Conservation (phyloP, 2,797 vertebrate species). For the Steatocranus sp. region DNA sequence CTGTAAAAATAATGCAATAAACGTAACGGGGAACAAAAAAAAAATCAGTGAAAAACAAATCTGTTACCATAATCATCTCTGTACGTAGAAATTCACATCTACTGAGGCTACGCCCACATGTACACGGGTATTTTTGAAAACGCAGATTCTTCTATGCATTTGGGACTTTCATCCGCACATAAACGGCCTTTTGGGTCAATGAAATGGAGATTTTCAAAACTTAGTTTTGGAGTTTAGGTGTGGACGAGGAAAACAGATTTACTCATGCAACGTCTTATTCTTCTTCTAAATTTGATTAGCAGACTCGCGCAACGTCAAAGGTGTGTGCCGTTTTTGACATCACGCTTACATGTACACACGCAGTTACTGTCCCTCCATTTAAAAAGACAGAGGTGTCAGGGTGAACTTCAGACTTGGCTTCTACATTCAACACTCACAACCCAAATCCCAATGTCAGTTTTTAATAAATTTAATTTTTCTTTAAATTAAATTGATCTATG, state of each 20-base stretch:
- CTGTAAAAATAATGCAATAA: background rate
- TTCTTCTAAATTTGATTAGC: background rate
- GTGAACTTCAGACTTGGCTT: background rate
- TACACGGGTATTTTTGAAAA: background rate
- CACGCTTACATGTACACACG: too few species aligned
- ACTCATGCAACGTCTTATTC: rapidly evolving
- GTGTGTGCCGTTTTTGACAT: too few species aligned
- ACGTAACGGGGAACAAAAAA: rapidly evolving
- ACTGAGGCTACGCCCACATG: background rate
- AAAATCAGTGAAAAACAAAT: background rate
- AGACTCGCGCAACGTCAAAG: background rate
- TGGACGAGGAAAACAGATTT: rapidly evolving
- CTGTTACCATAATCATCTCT: background rate
- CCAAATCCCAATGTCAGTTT: too few species aligned
- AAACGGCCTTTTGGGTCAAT: background rate
- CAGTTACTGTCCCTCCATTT: background rate
- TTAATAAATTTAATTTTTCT: too few species aligned
- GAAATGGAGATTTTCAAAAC: rapidly evolving
- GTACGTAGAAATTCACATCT: too few species aligned
- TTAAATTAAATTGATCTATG: too few species aligned
- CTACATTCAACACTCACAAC: background rate
- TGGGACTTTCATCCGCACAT: rapidly evolving
- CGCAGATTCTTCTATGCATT: rapidly evolving
- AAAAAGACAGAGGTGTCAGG: background rate
- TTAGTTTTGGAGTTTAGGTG: rapidly evolving